A percentile compares a stretch with the other conserved stretches of the same genome.
These are phyloP conservation scores for Tenthredo notha DNA, from an alignment of 2,888 invertebrate species.

Conservation along the genomic window DNA sequence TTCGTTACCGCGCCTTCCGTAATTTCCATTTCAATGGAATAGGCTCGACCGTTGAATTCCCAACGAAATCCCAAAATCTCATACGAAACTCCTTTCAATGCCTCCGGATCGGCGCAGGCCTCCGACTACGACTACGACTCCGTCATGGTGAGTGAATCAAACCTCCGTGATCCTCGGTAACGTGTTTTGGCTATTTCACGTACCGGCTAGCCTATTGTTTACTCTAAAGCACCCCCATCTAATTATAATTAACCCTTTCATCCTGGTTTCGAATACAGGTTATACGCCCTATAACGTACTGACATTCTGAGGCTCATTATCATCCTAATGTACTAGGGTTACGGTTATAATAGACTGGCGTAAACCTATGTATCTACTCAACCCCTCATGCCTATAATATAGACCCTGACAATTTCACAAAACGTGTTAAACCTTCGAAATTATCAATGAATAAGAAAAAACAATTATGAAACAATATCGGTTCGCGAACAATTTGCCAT, in stretches of 20 bases:
- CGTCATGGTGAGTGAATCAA: constrained; percentile 27
- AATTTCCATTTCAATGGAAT: constrained; percentile 49
- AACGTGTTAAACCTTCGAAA: not conserved
- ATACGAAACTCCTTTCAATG: constrained; percentile 43
- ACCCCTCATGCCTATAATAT: not conserved
- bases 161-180: constrained; percentile 50
- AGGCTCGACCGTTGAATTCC: constrained; percentile 50
- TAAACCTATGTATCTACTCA: not conserved
- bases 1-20: constrained; percentile 50
- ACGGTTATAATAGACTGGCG: constrained; percentile 19
- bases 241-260: constrained; percentile 54
- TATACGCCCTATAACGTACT: constrained; percentile 1
- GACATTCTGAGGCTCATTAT: constrained; percentile 35
- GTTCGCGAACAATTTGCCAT: not conserved
- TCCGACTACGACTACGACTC: not conserved
- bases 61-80: constrained; percentile 51
- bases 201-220: constrained; percentile 43
- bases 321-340: constrained; percentile 41
- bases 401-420: not conserved
- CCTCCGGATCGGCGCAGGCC: constrained; percentile 11
- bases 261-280: constrained; percentile 44
- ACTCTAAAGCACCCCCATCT: constrained; percentile 34
- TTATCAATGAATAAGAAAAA: not conserved
- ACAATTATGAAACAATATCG: not conserved
- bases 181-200: constrained; percentile 46